Evolutionary conservation across 2,888 invertebrate genomes (phyloP), one percentile per base, ranked within the genome.

Genomic region (Microplitis deprimator): DNA sequence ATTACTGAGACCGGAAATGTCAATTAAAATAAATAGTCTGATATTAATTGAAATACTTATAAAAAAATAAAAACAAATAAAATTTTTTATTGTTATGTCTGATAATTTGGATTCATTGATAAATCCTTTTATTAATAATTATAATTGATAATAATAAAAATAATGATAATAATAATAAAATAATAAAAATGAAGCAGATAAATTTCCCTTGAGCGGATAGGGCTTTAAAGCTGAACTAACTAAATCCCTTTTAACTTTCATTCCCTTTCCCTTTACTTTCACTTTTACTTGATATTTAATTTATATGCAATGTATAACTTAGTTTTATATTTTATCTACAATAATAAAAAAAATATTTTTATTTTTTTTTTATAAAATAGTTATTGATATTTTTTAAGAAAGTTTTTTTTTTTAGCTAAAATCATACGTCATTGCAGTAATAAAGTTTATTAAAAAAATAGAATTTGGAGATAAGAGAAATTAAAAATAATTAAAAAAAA

Each of bases 281-380:
- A 13, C 64, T 72, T 62, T 17, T 39, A 72, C 64, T 72, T 72
- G 10, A 59, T 10, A 50, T 50, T 10, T 50, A 29, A 50, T 50
- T 10, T 50, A 50, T 50, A 10, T 50, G 4, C 13, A 50, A 50
- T 50, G 6, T 50, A 50, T 50, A 50, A 50, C 50, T 50, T 50
- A 6, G 50, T 50, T 50, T 29, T 29, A 29, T 29, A 29, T 4
- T 29, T 29, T 29, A 29, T 29, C 29, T 29, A 4, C 29, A 29
- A 29, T 29, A 29, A 3, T 29, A 29, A 29, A 29, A 29, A 29
- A 29, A 29, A 20, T 20, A 20, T 20, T 20, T 20, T 20, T 20
- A 20, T 41, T 41, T 41, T 41, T 41, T 41, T 41, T 41, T 29
- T 29, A 29, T 29, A 29, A 29, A 29, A 4, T 29, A 29, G 29